These are phyloP conservation scores for Aelia acuminata DNA, from an alignment of 2,888 invertebrate species.

Conservation along the genomic window DNA sequence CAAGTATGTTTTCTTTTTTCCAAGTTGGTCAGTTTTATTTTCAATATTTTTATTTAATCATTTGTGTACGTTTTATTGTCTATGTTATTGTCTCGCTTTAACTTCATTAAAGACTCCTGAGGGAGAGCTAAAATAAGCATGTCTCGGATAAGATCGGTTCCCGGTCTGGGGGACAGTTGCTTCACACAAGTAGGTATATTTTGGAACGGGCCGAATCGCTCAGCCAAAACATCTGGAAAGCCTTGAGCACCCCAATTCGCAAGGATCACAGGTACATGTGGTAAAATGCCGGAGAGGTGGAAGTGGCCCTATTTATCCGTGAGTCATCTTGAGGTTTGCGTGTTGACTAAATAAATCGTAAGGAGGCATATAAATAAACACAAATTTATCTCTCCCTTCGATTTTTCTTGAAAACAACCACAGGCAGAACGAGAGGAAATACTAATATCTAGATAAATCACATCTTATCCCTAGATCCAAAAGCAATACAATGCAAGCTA, in stretches of 20 bases:
- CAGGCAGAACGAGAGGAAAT: too few species aligned
- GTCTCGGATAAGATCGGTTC: not conserved
- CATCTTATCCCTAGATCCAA: too few species aligned
- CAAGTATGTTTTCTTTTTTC: too few species aligned
- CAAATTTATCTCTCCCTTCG: not conserved
- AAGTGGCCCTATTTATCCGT: not conserved
- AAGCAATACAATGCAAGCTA: too few species aligned
- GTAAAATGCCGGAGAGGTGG: not conserved
- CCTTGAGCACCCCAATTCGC: not conserved
- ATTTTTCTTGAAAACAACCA: not conserved
- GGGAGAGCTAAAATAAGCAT: not conserved
- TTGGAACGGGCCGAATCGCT: not conserved
- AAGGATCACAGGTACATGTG: not conserved
- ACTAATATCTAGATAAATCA: too few species aligned
- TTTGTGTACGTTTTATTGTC: too few species aligned
- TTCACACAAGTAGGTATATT: not conserved
- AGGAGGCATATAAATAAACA: not conserved
- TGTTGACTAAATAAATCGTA: not conserved
- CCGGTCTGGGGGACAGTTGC: not conserved
- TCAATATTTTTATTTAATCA: too few species aligned
- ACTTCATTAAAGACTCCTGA: not conserved
- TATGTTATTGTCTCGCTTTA: not conserved
- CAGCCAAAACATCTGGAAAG: conserved; percentile 2
- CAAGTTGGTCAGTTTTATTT: too few species aligned
- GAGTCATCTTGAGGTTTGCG: not conserved